A percentile compares a stretch with the other conserved stretches of the same genome.
Evolutionary conservation across 1,140 invertebrate genomes (phyloP).

Genomic region (Drosophila oshimai): DNA sequence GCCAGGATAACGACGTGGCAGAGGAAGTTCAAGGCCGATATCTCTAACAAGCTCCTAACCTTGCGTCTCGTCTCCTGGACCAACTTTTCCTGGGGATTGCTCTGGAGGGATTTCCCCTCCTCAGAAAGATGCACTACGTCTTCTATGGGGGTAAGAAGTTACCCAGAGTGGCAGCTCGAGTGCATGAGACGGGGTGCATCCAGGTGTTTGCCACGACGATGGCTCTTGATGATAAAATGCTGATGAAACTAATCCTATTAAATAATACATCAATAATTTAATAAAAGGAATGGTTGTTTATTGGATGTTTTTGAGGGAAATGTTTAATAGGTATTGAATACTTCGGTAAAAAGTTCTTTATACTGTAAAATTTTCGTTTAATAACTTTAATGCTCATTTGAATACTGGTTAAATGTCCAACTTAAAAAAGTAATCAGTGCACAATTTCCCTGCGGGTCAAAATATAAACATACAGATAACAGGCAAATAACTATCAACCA

Average conservation of each 20-base stretch:
- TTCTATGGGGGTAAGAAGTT: slow-evolving; percentile 43
- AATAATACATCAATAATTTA: no score
- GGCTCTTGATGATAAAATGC: slow-evolving; percentile 23
- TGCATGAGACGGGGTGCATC: slow-evolving; percentile 25
- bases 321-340: no score
- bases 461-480: no score
- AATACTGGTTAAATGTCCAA: no score
- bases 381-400: no score
- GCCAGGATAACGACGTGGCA: neutral
- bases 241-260: slow-evolving; percentile 33
- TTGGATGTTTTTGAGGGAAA: no score
- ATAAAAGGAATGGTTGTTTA: no score
- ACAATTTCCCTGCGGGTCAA: no score
- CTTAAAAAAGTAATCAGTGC: no score
- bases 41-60: neutral
- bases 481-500: no score
- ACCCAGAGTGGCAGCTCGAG: slow-evolving; percentile 28
- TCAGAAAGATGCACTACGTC: neutral
- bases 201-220: slow-evolving; percentile 33
- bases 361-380: no score
- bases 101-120: slow-evolving; percentile 2
- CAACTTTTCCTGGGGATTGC: slow-evolving; percentile 33
- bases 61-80: slow-evolving; percentile 8
- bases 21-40: neutral
- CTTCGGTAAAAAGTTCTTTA: no score